A percentile compares a stretch with the other conserved stretches of the same genome.
These are phyloP conservation scores for Chamaea fasciata DNA, from an alignment of 2,113 vertebrate genomes.

Conservation along the genomic window DNA sequence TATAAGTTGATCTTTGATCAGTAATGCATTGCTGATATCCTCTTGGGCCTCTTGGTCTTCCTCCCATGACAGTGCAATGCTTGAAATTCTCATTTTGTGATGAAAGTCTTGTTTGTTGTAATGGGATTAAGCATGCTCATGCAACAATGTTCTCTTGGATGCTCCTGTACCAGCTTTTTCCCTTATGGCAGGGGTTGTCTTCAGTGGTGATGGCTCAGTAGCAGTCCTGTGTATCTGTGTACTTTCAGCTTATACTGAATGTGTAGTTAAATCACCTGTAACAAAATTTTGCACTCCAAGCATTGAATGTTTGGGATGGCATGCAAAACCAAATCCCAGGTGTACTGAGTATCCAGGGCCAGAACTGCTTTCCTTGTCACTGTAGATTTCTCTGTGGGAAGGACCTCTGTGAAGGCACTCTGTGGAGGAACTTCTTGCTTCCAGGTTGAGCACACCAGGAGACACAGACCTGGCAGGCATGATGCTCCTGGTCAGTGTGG, in stretches of 20 bases:
- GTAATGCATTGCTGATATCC: not conserved
- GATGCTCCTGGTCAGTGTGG: not conserved
- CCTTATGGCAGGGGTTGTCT: not conserved
- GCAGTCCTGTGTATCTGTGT: not conserved
- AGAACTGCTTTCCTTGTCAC: not conserved
- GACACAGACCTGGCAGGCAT: not conserved
- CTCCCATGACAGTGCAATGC: not conserved
- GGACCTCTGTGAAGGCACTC: not conserved
- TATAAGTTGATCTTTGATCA: not conserved
- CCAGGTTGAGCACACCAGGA: accelerated
- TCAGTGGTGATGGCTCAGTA: not conserved
- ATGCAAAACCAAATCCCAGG: not conserved
- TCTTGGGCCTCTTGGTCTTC: not conserved
- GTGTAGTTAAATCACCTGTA: not conserved
- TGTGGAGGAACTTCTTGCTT: not conserved
- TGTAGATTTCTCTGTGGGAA: not conserved
- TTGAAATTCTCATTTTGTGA: not conserved
- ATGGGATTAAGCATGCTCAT: not conserved
- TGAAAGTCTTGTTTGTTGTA: not conserved
- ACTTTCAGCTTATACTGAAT: not conserved
- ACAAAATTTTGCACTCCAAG: not conserved
- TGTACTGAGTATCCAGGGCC: not conserved
- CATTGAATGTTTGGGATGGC: not conserved
- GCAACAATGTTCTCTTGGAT: not conserved
- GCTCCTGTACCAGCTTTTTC: not conserved